Evolutionary conservation across 1,140 invertebrate genomes (phyloP).

Genomic region (Maconellicoccus hirsutus): DNA sequence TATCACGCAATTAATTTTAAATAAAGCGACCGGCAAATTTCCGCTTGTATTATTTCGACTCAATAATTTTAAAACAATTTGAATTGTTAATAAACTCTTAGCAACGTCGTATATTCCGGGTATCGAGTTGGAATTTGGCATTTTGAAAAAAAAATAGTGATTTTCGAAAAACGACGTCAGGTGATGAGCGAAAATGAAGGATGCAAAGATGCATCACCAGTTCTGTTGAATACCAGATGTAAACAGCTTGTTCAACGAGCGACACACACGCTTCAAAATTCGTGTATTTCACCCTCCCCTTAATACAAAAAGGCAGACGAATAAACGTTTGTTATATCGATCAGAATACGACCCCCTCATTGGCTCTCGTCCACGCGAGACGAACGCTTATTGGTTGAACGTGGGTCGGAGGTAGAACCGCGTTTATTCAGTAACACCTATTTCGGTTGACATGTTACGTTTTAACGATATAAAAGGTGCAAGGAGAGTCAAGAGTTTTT

Average conservation of each 20-base stretch:
- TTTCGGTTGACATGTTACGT: slow-evolving; percentile 16
- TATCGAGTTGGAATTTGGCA: too few relatives aligned
- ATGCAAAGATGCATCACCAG: background rate
- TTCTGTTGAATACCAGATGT: background rate
- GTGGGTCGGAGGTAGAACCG: slow-evolving; percentile 14
- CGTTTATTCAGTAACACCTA: slow-evolving; percentile 12
- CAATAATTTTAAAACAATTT: too few relatives aligned
- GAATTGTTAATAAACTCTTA: too few relatives aligned
- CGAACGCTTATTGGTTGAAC: slow-evolving; percentile 15
- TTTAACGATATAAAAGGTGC: slow-evolving; percentile 19
- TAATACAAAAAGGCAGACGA: background rate
- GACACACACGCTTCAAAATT: background rate
- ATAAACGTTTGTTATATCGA: slow-evolving; percentile 20
- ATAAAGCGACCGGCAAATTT: too few relatives aligned
- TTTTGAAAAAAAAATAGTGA: too few relatives aligned
- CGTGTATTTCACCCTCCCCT: background rate
- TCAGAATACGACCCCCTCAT: slow-evolving; percentile 13
- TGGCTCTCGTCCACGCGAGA: background rate
- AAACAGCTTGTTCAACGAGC: background rate
- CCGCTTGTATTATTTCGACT: too few relatives aligned
- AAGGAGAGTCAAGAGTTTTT: slow-evolving; percentile 7
- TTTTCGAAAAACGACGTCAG: too few relatives aligned
- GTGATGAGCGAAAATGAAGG: too few relatives aligned
- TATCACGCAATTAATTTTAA: too few relatives aligned
- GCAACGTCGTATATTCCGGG: too few relatives aligned